Evolutionary conservation across 2,113 vertebrate species (phyloP).

Genomic region (Todiramphus saurophagus): DNA sequence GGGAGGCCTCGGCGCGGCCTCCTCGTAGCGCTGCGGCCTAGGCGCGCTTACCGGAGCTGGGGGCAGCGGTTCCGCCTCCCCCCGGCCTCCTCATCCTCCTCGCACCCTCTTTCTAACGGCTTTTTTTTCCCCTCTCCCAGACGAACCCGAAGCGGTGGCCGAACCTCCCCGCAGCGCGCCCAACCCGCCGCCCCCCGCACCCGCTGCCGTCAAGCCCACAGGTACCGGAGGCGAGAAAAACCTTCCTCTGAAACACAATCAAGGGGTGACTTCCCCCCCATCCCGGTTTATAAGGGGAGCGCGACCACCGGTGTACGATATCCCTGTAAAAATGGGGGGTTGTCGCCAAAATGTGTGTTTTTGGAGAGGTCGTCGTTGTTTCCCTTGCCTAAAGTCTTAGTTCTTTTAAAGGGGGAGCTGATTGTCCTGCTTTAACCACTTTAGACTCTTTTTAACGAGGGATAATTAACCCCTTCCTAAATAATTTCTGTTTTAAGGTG

Average conservation of each 20-base stretch:
- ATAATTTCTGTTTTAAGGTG: too few species aligned
- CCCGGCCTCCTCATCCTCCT: not conserved
- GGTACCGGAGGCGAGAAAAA: conserved; percentile 65
- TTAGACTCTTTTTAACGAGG: not conserved
- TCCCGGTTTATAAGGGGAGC: not conserved
- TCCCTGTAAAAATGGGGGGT: too few species aligned
- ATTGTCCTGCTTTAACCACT: not conserved
- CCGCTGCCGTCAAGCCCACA: conserved; percentile 86
- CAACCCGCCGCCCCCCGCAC: conserved; percentile 73
- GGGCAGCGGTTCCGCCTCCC: not conserved
- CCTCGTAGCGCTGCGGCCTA: not conserved
- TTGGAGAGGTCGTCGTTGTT: too few species aligned
- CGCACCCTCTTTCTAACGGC: not conserved
- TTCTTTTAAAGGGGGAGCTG: not conserved
- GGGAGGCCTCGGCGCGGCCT: not conserved
- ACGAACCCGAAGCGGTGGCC: conserved; percentile 82
- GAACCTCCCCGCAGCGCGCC: conserved; percentile 69
- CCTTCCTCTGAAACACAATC: not conserved
- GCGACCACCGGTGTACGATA: too few species aligned
- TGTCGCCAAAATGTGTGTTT: too few species aligned
- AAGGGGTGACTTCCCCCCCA: not conserved
- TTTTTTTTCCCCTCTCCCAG: not conserved
- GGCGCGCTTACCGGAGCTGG: not conserved
- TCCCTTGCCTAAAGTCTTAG: not conserved
- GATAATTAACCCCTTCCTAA: not conserved